Conservation (phyloP, 1,140 invertebrate genomes). For the Drosophila obscura region DNA sequence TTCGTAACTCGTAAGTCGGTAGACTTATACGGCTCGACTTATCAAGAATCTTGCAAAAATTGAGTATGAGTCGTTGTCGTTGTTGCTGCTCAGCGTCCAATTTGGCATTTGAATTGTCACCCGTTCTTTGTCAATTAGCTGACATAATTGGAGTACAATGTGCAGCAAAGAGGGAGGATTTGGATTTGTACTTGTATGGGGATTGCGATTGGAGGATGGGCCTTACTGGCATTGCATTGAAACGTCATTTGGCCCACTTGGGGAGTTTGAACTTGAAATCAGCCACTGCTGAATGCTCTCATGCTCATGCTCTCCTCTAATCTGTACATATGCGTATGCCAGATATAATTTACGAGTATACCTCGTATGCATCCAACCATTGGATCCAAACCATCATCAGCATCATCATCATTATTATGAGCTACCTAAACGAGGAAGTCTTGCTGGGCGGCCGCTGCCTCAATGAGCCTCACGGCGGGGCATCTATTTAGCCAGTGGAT, state of each 20-base stretch:
- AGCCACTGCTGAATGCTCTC: background rate
- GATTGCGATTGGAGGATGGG: conserved; percentile 2
- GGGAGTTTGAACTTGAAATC: conserved; percentile 67
- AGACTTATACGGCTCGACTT: conserved; percentile 20
- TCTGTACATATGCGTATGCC: too few species aligned
- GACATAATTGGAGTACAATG: conserved; percentile 74
- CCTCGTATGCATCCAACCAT: conserved; percentile 27
- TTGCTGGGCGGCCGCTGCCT: conserved; percentile 54
- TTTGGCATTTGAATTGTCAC: conserved; percentile 70
- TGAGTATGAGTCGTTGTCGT: conserved; percentile 12
- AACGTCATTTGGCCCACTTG: conserved; percentile 55
- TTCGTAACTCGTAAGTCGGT: conserved; percentile 29
- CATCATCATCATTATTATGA: conserved; percentile 2
- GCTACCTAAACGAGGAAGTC: conserved; percentile 66
- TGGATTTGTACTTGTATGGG: too few species aligned
- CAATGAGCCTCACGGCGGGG: conserved; percentile 62
- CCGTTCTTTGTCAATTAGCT: conserved; percentile 72
- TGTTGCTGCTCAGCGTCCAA: conserved; percentile 18
- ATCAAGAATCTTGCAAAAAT: conserved; percentile 48
- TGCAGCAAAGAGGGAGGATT: conserved; percentile 5
- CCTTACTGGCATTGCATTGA: conserved; percentile 32
- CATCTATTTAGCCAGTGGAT: conserved; percentile 57
- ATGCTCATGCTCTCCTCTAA: too few species aligned
- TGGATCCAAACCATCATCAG: conserved; percentile 6
- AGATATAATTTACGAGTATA: conserved; percentile 7